A percentile compares a stretch with the other conserved stretches of the same genome.
phyloP scores from a whole-genome alignment of 2,888 invertebrate species.

The Torymus auratus region DNA sequence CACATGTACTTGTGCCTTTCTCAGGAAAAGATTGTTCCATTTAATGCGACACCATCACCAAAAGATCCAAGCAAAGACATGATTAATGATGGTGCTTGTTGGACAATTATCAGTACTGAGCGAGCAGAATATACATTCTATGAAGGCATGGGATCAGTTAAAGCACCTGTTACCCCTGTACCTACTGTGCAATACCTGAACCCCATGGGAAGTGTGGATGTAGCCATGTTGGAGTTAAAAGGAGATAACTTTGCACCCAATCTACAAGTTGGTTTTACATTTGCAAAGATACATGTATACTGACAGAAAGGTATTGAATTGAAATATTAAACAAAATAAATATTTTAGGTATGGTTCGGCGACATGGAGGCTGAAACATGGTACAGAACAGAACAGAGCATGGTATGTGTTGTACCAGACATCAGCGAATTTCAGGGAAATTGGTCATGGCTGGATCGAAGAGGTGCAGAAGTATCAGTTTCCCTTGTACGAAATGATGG shows the following conservation, averaged over 20 bases:
- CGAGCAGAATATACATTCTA: conserved; percentile 99
- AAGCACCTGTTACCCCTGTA: conserved; percentile 95
- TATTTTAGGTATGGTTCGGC: conserved; percentile 85
- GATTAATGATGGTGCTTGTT: conserved; percentile 56
- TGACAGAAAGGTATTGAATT: too few species aligned
- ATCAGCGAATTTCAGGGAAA: conserved; percentile 90
- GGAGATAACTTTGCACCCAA: conserved; percentile 98
- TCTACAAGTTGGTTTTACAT: conserved; percentile 80
- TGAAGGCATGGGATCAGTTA: conserved; percentile 82
- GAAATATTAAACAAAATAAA: neutral
- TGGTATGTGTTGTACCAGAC: conserved; percentile 56
- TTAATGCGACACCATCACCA: conserved; percentile 87
- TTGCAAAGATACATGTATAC: too few species aligned
- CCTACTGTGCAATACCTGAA: conserved; percentile 91
- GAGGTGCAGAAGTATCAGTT: conserved; percentile 87
- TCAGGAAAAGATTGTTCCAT: conserved; percentile 99
- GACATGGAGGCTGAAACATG: conserved; percentile 89
- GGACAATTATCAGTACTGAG: conserved; percentile 80
- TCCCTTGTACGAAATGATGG: conserved; percentile 97
- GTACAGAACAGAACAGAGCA: conserved; percentile 56
- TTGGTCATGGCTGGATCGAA: conserved; percentile 52
- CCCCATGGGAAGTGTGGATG: conserved; percentile 49
- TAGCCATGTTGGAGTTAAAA: conserved; percentile 89
- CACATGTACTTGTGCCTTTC: conserved; percentile 98
- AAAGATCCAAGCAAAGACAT: conserved; percentile 54